A percentile compares a stretch with the other conserved stretches of the same genome.
Evolutionary conservation across 2,888 invertebrate genomes (phyloP).

Genomic region (Empis stercorea): DNA sequence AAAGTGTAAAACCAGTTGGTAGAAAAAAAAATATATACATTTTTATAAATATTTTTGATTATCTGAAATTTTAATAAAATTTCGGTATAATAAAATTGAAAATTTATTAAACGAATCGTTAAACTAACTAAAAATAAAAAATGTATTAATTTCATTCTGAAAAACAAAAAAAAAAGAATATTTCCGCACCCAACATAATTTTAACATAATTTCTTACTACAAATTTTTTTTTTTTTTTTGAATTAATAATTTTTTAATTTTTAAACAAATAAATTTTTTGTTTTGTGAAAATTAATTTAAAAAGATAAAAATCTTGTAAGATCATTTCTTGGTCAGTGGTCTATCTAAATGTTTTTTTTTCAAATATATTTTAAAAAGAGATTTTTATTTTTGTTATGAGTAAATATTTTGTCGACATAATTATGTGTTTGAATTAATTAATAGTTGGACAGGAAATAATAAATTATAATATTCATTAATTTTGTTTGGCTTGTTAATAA

Average conservation of each 20-base stretch:
- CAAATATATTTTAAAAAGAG: background rate
- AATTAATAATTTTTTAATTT: background rate
- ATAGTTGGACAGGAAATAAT: too few species aligned
- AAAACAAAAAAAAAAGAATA: too few species aligned
- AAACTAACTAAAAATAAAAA: too few species aligned
- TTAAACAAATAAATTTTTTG: conserved; percentile 1
- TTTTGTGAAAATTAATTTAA: background rate
- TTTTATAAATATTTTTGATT: too few species aligned
- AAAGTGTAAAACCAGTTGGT: too few species aligned
- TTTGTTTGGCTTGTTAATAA: too few species aligned
- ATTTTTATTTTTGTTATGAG: background rate
- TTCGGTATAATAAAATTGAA: too few species aligned
- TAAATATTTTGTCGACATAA: conserved; percentile 1
- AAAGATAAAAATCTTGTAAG: background rate
- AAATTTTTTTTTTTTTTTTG: conserved; percentile 1
- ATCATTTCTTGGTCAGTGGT: conserved; percentile 6
- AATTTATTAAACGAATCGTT: too few species aligned
- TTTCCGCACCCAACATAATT: background rate
- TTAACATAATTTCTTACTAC: background rate
- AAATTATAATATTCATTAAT: too few species aligned
- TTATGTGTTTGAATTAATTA: conserved; percentile 4
- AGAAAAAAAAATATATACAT: too few species aligned
- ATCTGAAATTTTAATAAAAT: too few species aligned
- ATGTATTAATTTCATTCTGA: too few species aligned
- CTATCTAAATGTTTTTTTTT: background rate